Conservation (phyloP, 2,888 invertebrate species). For the Maniola hyperantus region DNA sequence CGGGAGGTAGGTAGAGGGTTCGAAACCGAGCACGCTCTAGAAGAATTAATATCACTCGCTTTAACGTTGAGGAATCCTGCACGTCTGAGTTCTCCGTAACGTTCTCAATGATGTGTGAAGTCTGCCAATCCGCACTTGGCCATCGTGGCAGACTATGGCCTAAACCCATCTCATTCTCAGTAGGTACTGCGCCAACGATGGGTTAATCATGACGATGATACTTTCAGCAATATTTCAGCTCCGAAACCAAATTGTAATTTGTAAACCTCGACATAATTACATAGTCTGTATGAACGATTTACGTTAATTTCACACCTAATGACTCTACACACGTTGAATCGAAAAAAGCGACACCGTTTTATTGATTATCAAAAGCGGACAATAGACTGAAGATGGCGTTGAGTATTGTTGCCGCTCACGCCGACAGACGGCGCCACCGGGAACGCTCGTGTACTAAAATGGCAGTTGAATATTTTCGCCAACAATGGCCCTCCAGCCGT, state of each 20-base stretch:
- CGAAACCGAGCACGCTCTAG: too few species aligned
- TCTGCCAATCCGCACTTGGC: too few species aligned
- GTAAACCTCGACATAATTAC: neutral
- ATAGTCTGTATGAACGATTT: neutral
- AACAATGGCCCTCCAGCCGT: slow-evolving; percentile 51
- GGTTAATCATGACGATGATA: neutral
- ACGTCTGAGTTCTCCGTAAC: too few species aligned
- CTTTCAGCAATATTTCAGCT: neutral
- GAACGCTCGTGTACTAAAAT: slow-evolving; percentile 79
- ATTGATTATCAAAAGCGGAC: slow-evolving; percentile 75
- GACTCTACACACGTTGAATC: slow-evolving; percentile 28
- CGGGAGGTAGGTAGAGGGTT: too few species aligned
- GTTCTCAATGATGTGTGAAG: too few species aligned
- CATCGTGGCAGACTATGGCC: too few species aligned
- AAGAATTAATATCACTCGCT: too few species aligned
- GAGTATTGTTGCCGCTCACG: slow-evolving; percentile 73
- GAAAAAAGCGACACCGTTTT: slow-evolving; percentile 52
- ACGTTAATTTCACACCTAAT: slow-evolving; percentile 36
- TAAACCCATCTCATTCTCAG: too few species aligned
- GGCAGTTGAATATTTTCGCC: slow-evolving; percentile 80
- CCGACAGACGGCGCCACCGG: slow-evolving; percentile 81
- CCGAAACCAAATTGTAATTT: neutral
- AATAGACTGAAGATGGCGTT: slow-evolving; percentile 80
- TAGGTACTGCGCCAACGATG: too few species aligned
- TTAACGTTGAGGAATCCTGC: too few species aligned